Evolutionary conservation across 2,113 vertebrate species (phyloP), one percentile per base, ranked within the genome.

Genomic region (Spermophilus dauricus): DNA sequence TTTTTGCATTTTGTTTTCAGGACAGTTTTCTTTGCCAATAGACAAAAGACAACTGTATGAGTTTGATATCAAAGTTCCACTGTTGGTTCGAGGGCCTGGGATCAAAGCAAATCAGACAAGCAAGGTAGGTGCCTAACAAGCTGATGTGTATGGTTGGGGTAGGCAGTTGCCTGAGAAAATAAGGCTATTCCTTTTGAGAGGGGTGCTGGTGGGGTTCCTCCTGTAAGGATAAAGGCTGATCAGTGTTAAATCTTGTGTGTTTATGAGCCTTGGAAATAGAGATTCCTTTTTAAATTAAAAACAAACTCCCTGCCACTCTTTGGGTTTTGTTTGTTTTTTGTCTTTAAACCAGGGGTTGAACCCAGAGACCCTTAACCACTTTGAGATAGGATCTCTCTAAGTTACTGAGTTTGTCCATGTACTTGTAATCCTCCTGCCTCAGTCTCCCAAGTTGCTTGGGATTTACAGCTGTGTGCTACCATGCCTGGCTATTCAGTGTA

Each of bases 1-100:
- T 22, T 24, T 48, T 2, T 95, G 53, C 28, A 6, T 97, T 92
- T 95, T 82, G 86, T 93, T 72, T 93, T 48, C 97, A 99, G 99
- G 99, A 77, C 99, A 99, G 97, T 99, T 99, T 98, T 99, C 99
- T 91, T 98, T 99, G 95, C 99, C 99, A 32, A 98, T 99, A 98
- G 99, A 99, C 97, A 99, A 99, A 98, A 98, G 99, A 73, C 99
- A 99, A 97, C 99, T 99, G 12, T 99, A 99, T 96, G 99, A 99
- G 95, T 99, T 99, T 97, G 99, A 99, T 94, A 99, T 99, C 98
- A 99, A 99, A 98, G 99, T 99, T 97, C 99, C 99, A 76, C 98
- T 99, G 73, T 98, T 99, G 97, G 99, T 99, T 96, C 98, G 99
- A 98, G 99, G 99, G 39, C 99, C 99, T 13, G 99, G 99, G 83